Base-by-base conservation (phyloP, 2,797 vertebrate species). In the Danio choprae region DNA sequence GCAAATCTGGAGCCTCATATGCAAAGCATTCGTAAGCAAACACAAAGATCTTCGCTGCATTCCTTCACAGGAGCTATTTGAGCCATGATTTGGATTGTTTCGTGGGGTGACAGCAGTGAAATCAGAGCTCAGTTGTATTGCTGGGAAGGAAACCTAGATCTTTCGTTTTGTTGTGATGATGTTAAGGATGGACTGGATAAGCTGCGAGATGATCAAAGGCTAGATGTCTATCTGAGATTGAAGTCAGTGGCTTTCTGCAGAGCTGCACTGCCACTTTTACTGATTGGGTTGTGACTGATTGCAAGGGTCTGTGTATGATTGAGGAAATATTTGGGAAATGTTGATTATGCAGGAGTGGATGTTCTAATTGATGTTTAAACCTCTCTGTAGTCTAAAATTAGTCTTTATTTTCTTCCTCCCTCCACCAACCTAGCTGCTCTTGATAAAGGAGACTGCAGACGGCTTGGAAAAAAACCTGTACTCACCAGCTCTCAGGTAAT, bases 401-500 rank as follows among this genome's bases (percentile, higher is more conserved):
- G 7, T n/a, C 10, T 72, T 74, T 55, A 74, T 59, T 77, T 22
- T 77, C 53, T 36, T 77, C 46, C 81, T n/a, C 22, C 63, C 82
- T 85, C 83, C 64, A 83, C 7, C 7, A 62, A 77, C 50, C 71
- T 56, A 98, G 98, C 95, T 91, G 96, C 97, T 83, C 94, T 98
- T 93, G 96, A 98, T 93, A 96, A 94, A 89, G 97, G 96, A 72
- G 97, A 98, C 94, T 95, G 93, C 89, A 92, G 95, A 90, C 95
- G 93, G 91, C 96, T 97, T 84, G 91, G 92, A 83, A 97, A 95
- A 93, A 99, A 96, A 87, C 96, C 95, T 56, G 85, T 96, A 77
- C 96, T 98, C 89, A 95, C 90, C 81, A 97, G 96, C 90, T 97
- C 96, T 85, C 96, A 97, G 96, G 97, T 98, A 95, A 94, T 84